Percentiles rank a stretch among this genome's conserved stretches.
Conservation (phyloP, 2,113 vertebrate species). For the Raja brachyura region DNA sequence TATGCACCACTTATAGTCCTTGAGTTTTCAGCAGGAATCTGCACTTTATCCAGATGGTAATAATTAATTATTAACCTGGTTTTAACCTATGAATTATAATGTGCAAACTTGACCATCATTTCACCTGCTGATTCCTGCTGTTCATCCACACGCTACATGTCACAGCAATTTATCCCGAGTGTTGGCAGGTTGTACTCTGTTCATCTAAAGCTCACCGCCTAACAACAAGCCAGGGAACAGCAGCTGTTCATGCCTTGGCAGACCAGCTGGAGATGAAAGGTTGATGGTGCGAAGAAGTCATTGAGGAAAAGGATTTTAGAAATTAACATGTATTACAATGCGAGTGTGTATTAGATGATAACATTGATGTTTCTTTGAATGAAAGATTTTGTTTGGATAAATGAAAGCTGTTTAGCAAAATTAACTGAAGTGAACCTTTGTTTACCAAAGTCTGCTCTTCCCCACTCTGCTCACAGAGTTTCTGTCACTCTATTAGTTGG, state of each 20-base stretch:
- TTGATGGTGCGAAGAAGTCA: neutral
- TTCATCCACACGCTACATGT: neutral
- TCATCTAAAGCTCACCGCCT: neutral
- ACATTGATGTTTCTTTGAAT: neutral
- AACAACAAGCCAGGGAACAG: neutral
- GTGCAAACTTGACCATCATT: neutral
- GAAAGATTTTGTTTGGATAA: neutral
- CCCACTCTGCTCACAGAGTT: neutral
- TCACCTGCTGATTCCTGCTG: conserved; percentile 3
- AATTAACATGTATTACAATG: neutral
- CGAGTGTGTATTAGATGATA: neutral
- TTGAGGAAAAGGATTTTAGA: neutral
- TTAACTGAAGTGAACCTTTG: neutral
- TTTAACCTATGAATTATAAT: neutral
- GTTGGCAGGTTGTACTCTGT: neutral
- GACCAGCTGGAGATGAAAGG: neutral
- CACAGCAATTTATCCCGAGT: neutral
- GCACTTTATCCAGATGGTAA: neutral
- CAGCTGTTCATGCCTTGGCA: neutral
- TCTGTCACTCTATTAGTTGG: neutral
- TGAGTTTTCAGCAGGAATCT: neutral
- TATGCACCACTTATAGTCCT: neutral
- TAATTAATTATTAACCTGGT: neutral
- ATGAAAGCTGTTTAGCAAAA: neutral
- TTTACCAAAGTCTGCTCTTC: neutral